phyloP scores from a whole-genome alignment of 2,113 vertebrate genomes.

The Loxodonta africana region DNA sequence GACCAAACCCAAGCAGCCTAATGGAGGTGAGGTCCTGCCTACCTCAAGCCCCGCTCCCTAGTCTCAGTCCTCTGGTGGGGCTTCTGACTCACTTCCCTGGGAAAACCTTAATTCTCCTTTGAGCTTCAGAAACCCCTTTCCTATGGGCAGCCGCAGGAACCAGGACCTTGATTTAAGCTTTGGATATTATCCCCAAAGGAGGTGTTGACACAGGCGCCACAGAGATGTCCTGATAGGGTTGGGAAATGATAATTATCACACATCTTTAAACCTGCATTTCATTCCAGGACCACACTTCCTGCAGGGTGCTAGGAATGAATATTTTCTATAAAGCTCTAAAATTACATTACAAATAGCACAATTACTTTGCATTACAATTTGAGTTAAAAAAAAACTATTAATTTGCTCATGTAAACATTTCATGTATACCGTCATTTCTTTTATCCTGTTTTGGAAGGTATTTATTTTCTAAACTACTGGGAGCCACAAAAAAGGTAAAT shows the following conservation, averaged over 20 bases:
- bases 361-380: neutral
- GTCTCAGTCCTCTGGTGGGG: neutral
- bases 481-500: neutral
- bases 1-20: neutral
- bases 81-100: neutral
- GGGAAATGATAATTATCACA: neutral
- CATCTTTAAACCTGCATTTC: neutral
- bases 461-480: constrained; percentile 33
- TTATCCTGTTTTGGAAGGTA: neutral
- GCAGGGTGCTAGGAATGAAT: neutral
- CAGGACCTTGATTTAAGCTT: neutral
- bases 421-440: neutral
- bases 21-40: neutral
- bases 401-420: neutral
- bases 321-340: neutral
- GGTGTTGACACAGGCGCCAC: neutral
- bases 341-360: neutral
- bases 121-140: neutral
- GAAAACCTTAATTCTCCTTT: neutral
- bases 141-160: neutral
- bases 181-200: neutral
- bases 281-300: neutral
- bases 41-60: neutral
- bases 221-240: neutral
- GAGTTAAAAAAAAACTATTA: neutral